A percentile compares a stretch with the other conserved stretches of the same genome.
These are phyloP conservation scores for Cyclophora punctaria DNA, from an alignment of 2,888 invertebrate genomes.

Conservation along the genomic window DNA sequence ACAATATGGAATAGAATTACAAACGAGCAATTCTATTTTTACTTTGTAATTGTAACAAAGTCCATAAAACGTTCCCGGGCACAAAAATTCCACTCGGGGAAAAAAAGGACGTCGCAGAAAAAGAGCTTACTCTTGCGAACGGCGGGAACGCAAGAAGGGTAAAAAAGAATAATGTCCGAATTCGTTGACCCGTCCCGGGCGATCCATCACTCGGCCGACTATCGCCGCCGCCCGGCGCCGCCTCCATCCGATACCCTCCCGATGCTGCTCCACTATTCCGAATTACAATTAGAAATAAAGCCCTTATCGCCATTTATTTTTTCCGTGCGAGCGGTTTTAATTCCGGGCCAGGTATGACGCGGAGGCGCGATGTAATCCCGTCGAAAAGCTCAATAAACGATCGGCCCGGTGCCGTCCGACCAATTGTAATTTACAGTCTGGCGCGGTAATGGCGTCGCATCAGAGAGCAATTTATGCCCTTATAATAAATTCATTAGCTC, in stretches of 20 bases:
- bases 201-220: slow-evolving; percentile 73
- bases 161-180: slow-evolving; percentile 77
- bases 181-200: slow-evolving; percentile 76
- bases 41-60: slow-evolving; percentile 72
- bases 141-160: slow-evolving; percentile 70
- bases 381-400: slow-evolving; percentile 60
- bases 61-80: slow-evolving; percentile 63
- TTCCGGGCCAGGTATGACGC: slow-evolving; percentile 5
- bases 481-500: slow-evolving; percentile 73
- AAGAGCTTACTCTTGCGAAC: slow-evolving; percentile 73
- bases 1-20: slow-evolving; percentile 60
- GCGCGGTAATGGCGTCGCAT: slow-evolving; percentile 66
- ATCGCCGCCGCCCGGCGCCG: slow-evolving; percentile 48
- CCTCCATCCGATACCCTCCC: slow-evolving; percentile 13
- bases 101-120: slow-evolving; percentile 70
- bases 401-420: slow-evolving; percentile 42
- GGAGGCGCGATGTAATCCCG: slow-evolving; percentile 33
- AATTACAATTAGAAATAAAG: slow-evolving; percentile 50
- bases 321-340: slow-evolving; percentile 8
- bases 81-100: slow-evolving; percentile 61
- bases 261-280: slow-evolving; percentile 31
- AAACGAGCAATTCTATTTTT: slow-evolving; percentile 68
- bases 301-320: slow-evolving; percentile 32
- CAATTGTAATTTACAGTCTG: slow-evolving; percentile 68
- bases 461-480: slow-evolving; percentile 70